Evolutionary conservation across 2,113 vertebrate genomes (phyloP), one percentile per base, ranked within the genome.

Genomic region (Psilopsiagon aymara): DNA sequence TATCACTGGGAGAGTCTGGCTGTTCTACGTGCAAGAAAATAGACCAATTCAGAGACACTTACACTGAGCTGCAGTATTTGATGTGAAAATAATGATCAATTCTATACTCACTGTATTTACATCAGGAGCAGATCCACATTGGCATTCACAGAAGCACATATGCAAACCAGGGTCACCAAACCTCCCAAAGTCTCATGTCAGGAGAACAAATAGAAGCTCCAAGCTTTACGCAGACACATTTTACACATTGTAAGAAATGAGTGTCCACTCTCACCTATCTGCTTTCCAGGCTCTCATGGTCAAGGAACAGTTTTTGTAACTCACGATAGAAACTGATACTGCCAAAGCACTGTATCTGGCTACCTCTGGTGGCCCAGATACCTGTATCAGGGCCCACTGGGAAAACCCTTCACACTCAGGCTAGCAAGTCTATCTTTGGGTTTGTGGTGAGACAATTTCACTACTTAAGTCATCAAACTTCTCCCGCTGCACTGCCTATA

Each of bases 131-230:
- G 57, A 52, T 68, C 33, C 51, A 71, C 28, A 14, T 2, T 37
- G 29, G 25, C 35, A 60, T 63, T 67, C 46, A 39, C 23, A 71
- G 43, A 89, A 67, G 23, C 0, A 0, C 44, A 19, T 16, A 19
- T 9, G 14, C 35, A 70, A 86, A 33, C 7, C 0, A 0, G 25
- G 11, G 9, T 66, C 29, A 66, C 76, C 49, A 83, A 68, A 66
- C n/a, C 11, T 68, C 35, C 11, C 5, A 5, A 37, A 81, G 46
- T 63, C 49, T 83, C 73, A 53, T 0, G 1, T 13, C 20, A 51
- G 28, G 31, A 67, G 23, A 33, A 53, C n/a, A 51, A 51, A 37
- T 0, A 71, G 19, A 52, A 8, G 20, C 52, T 75, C 41, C 86
- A 78, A 94, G 10, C 51, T 91, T 92, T 59, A 35, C 2, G 2